These are phyloP conservation scores for Megaceryle maxima DNA, from an alignment of 2,113 vertebrate species.

Conservation along the genomic window DNA sequence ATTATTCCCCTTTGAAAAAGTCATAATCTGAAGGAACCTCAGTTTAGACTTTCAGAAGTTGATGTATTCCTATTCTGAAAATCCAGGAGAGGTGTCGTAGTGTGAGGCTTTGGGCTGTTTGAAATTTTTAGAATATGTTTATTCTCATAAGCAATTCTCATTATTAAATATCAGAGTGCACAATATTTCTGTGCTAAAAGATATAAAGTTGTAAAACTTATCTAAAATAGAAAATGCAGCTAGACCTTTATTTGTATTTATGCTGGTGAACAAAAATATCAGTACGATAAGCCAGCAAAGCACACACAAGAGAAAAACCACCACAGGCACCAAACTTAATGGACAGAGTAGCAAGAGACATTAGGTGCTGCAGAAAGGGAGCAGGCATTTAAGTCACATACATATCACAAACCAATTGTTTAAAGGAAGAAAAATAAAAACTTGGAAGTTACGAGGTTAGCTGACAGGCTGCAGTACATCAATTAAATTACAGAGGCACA, in stretches of 20 bases:
- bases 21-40: not conserved
- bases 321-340: not conserved
- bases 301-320: not conserved
- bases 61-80: not conserved
- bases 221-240: not conserved
- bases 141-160: not conserved
- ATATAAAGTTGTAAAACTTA: not conserved
- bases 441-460: not conserved
- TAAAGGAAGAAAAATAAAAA: not conserved
- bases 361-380: not conserved
- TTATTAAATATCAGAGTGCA: not conserved
- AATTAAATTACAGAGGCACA: not conserved
- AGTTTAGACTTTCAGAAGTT: not conserved
- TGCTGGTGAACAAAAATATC: not conserved
- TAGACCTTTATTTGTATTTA: not conserved
- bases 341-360: not conserved
- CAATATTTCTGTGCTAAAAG: not conserved
- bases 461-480: not conserved
- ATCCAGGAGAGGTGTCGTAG: not conserved
- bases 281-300: not conserved
- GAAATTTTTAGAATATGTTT: not conserved
- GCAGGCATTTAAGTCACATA: not conserved
- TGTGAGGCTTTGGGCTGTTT: not conserved
- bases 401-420: not conserved
- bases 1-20: not conserved